phyloP scores from a whole-genome alignment of 1,140 invertebrate species.

The Leptopilina clavipes region DNA sequence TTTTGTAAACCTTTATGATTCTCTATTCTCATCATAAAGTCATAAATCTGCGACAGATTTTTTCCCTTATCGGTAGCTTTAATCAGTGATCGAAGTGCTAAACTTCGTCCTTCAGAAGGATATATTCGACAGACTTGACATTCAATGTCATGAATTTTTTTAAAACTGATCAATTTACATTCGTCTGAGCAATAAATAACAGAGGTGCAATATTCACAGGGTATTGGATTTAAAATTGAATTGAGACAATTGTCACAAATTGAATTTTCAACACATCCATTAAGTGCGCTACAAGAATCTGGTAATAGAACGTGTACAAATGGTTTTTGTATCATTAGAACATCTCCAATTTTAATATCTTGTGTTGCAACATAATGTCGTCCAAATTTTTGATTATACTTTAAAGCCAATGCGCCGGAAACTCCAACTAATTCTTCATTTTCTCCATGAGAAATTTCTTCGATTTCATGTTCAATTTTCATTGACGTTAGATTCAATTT shows the following conservation, averaged over 20 bases:
- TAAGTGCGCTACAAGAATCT: background rate
- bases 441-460: slow-evolving; percentile 24
- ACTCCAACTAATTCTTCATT: slow-evolving; percentile 17
- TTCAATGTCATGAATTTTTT: slow-evolving; percentile 35
- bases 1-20: background rate
- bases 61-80: background rate
- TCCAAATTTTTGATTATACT: slow-evolving; percentile 20
- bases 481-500: background rate
- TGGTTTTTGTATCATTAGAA: slow-evolving; percentile 18
- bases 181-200: slow-evolving; percentile 17
- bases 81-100: background rate
- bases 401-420: background rate
- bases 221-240: background rate
- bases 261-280: background rate
- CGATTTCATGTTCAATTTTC: background rate
- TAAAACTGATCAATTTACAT: slow-evolving; percentile 13
- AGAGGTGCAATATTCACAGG: background rate
- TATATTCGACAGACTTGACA: slow-evolving; percentile 6
- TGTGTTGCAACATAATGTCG: slow-evolving; percentile 2
- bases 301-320: background rate
- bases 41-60: background rate
- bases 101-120: background rate
- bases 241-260: slow-evolving; percentile 1
- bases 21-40: background rate
- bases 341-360: slow-evolving; percentile 20